These are phyloP conservation scores for Poecile montanus DNA, from an alignment of 2,797 vertebrate species.

Conservation along the genomic window DNA sequence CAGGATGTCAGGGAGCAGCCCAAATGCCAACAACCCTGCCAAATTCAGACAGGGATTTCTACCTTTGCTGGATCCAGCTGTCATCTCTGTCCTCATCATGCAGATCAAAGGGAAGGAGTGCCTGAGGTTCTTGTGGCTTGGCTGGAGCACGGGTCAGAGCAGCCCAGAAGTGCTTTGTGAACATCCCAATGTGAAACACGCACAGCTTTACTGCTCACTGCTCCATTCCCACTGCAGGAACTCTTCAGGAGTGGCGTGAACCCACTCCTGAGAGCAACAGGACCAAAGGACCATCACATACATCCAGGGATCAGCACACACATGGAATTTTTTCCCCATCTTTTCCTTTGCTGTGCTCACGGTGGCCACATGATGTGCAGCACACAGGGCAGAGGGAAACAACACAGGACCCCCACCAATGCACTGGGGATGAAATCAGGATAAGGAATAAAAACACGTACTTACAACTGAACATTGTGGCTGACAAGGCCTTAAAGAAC, in stretches of 20 bases:
- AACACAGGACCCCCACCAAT: background rate
- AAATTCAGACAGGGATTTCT: background rate
- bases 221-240: background rate
- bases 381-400: background rate
- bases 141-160: background rate
- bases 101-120: background rate
- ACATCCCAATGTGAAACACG: accelerated
- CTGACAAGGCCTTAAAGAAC: background rate
- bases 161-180: background rate
- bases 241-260: background rate
- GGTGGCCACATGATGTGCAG: accelerated
- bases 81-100: background rate
- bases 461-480: background rate
- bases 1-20: accelerated
- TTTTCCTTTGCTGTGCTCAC: accelerated
- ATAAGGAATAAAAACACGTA: background rate
- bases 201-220: background rate
- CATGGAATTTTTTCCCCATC: background rate
- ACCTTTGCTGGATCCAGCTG: background rate
- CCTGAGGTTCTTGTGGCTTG: background rate
- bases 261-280: background rate
- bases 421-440: background rate
- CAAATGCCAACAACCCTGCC: background rate
- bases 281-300: background rate
- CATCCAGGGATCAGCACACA: background rate